phyloP scores from a whole-genome alignment of 1,140 invertebrate genomes.

The Brachionus rubens region DNA sequence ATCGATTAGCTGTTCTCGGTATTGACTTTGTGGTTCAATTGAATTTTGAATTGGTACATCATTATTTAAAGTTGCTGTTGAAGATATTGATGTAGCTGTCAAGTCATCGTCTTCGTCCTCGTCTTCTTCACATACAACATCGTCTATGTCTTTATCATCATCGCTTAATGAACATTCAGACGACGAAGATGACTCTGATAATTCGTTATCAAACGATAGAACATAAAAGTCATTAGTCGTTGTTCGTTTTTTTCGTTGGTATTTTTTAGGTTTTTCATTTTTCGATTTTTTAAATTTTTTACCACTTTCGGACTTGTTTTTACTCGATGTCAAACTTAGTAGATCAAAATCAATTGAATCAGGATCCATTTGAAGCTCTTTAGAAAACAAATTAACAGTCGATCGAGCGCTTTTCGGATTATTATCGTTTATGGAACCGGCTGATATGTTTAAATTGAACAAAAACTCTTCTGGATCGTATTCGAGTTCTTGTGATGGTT shows the following conservation, averaged over 20 bases:
- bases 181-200: conserved; percentile 9
- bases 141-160: background rate
- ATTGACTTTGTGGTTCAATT: background rate
- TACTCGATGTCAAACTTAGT: background rate
- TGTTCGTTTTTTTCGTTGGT: background rate
- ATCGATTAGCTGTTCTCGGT: background rate
- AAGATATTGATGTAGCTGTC: conserved; percentile 16
- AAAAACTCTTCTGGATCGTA: conserved; percentile 35
- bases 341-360: conserved; percentile 2
- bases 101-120: conserved; percentile 1
- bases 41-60: background rate
- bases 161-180: background rate
- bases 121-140: background rate
- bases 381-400: background rate
- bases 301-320: background rate
- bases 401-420: background rate
- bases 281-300: background rate
- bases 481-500: conserved; percentile 12
- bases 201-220: conserved; percentile 43
- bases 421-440: conserved; percentile 21
- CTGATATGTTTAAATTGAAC: conserved; percentile 37
- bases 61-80: conserved; percentile 27
- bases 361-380: background rate
- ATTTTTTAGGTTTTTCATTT: background rate
- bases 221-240: conserved; percentile 36